Evolutionary conservation across 2,888 invertebrate species (phyloP).

Genomic region (Pristionchus mayeri): DNA sequence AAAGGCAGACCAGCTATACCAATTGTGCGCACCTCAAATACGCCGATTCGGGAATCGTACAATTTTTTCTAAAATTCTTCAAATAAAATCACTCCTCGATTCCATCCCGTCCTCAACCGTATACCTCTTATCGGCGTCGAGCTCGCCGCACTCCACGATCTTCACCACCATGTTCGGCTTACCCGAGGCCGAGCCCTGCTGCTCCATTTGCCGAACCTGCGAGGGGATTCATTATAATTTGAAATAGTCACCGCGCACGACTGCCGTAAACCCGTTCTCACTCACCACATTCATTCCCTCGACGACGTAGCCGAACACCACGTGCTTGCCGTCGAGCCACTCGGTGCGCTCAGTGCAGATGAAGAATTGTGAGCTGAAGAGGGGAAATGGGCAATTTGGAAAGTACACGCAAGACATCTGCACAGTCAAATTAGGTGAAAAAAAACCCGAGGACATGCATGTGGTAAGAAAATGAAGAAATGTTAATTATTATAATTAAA

Average conservation of each 20-base stretch:
- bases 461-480: too few relatives aligned
- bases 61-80: too few relatives aligned
- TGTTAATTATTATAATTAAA: neutral
- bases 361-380: constrained; percentile 93
- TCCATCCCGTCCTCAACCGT: neutral
- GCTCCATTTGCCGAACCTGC: constrained; percentile 69
- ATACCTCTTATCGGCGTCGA: constrained; percentile 60
- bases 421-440: neutral
- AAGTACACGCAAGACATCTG: neutral
- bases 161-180: constrained; percentile 73
- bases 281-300: constrained; percentile 76
- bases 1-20: too few relatives aligned
- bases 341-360: constrained; percentile 83
- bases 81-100: neutral
- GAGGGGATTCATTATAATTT: too few relatives aligned
- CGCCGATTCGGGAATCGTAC: too few relatives aligned
- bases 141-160: constrained; percentile 70
- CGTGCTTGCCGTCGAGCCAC: constrained; percentile 94
- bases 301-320: constrained; percentile 96
- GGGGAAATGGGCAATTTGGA: neutral
- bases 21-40: too few relatives aligned
- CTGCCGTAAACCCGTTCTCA: neutral
- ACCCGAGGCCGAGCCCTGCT: constrained; percentile 72
- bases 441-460: too few relatives aligned
- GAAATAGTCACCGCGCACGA: neutral